Percentiles rank a stretch among this genome's conserved stretches.
These are phyloP conservation scores for Papilio machaon DNA, from an alignment of 1,140 invertebrate genomes.

Conservation along the genomic window DNA sequence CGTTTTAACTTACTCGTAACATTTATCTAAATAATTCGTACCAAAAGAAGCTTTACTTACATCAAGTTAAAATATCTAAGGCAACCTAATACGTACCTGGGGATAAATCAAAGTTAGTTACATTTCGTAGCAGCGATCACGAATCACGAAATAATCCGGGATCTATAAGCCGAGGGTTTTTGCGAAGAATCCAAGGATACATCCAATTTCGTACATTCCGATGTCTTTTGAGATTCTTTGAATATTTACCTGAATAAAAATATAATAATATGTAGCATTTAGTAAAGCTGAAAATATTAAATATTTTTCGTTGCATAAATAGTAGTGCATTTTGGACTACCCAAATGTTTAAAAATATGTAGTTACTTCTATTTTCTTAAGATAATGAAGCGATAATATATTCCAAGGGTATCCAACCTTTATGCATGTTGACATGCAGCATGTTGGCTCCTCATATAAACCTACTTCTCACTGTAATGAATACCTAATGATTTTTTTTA, in stretches of 20 bases:
- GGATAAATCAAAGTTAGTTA: slow-evolving; percentile 39
- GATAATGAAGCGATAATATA: neutral
- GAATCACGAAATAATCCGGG: slow-evolving; percentile 48
- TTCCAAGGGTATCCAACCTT: too few relatives aligned
- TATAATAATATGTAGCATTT: neutral
- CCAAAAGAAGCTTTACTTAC: neutral
- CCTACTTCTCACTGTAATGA: too few relatives aligned
- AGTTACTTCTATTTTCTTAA: too few relatives aligned
- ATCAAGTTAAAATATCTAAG: neutral
- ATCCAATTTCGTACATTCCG: slow-evolving; percentile 39
- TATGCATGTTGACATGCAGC: too few relatives aligned
- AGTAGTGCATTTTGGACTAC: too few relatives aligned
- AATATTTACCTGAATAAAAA: slow-evolving; percentile 37
- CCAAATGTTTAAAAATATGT: too few relatives aligned
- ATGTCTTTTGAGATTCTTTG: slow-evolving; percentile 30
- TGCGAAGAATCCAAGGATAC: slow-evolving; percentile 43
- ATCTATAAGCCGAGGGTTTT: slow-evolving; percentile 46
- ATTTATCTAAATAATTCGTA: neutral
- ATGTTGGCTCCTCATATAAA: too few relatives aligned
- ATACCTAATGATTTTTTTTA: too few relatives aligned
- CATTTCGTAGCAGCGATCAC: slow-evolving; percentile 45
- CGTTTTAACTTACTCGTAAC: neutral
- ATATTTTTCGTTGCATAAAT: neutral
- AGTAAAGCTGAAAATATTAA: neutral
- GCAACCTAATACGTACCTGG: slow-evolving; percentile 15